Conservation (phyloP, 2,797 vertebrate genomes). For the Premnoplex brunnescens region DNA sequence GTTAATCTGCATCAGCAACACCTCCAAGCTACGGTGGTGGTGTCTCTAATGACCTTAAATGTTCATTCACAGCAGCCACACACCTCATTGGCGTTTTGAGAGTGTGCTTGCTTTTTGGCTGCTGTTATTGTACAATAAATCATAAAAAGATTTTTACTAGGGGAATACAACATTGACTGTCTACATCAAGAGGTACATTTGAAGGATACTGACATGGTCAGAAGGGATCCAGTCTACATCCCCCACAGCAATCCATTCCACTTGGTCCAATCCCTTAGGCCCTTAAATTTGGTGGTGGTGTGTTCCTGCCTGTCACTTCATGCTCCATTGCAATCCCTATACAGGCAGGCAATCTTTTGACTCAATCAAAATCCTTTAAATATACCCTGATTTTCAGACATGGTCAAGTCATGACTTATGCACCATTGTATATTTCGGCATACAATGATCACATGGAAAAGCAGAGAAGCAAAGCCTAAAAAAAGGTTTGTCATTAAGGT, state of each 20-base stretch:
- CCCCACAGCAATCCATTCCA: not conserved
- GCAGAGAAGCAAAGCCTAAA: not conserved
- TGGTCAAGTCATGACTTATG: rapidly evolving
- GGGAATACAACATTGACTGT: not conserved
- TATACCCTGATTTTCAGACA: not conserved
- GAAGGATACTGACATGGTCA: not conserved
- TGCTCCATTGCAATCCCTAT: not conserved
- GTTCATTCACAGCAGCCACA: not conserved
- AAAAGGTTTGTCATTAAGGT: not conserved
- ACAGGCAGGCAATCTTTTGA: not conserved
- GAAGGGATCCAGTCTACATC: not conserved
- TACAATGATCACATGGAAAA: not conserved
- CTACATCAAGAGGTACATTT: not conserved
- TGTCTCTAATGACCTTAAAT: not conserved
- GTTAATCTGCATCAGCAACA: not conserved
- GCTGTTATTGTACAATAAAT: not conserved
- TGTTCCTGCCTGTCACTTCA: not conserved
- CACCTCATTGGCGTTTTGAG: not conserved
- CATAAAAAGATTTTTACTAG: not conserved
- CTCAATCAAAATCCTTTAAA: not conserved
- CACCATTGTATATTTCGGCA: not conserved
- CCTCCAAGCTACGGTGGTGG: not conserved
- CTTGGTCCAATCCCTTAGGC: not conserved
- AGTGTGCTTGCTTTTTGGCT: not conserved
- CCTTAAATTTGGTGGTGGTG: not conserved